Percentiles rank a stretch among this genome's conserved stretches.
These are phyloP conservation scores for Brachypalpus laphriformis DNA, from an alignment of 2,888 invertebrate genomes.

Conservation along the genomic window DNA sequence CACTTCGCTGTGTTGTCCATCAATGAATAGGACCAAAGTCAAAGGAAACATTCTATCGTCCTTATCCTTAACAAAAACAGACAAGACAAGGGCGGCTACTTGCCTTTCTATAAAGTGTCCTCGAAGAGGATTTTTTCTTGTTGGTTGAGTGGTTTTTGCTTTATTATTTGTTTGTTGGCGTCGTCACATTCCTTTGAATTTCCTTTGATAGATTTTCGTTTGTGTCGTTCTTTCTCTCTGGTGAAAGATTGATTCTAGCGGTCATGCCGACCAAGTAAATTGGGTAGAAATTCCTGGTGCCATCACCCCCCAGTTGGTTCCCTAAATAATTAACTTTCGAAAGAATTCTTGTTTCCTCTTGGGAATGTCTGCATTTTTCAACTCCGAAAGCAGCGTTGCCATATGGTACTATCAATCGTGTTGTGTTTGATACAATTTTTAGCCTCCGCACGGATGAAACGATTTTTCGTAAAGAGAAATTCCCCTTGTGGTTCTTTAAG, in stretches of 20 bases:
- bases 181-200: background rate
- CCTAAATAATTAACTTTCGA: conserved; percentile 16
- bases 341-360: background rate
- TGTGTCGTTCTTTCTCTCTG: background rate
- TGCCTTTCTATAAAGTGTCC: background rate
- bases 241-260: background rate
- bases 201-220: background rate
- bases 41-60: conserved; percentile 3
- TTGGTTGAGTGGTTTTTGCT: background rate
- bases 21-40: background rate
- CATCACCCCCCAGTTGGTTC: background rate
- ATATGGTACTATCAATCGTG: too few relatives aligned
- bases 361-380: background rate
- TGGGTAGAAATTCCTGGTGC: background rate
- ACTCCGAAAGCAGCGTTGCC: too few relatives aligned
- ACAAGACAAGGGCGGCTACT: background rate
- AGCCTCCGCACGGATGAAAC: too few relatives aligned
- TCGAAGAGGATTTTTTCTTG: background rate
- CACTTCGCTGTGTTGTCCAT: background rate
- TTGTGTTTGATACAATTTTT: too few relatives aligned
- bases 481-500: too few relatives aligned
- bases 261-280: conserved; percentile 2
- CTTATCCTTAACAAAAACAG: background rate
- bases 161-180: background rate
- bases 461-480: too few relatives aligned